A percentile compares a stretch with the other conserved stretches of the same genome.
These are phyloP conservation scores for Pipistrellus pipistrellus DNA, from an alignment of 2,797 vertebrate genomes.

Conservation along the genomic window DNA sequence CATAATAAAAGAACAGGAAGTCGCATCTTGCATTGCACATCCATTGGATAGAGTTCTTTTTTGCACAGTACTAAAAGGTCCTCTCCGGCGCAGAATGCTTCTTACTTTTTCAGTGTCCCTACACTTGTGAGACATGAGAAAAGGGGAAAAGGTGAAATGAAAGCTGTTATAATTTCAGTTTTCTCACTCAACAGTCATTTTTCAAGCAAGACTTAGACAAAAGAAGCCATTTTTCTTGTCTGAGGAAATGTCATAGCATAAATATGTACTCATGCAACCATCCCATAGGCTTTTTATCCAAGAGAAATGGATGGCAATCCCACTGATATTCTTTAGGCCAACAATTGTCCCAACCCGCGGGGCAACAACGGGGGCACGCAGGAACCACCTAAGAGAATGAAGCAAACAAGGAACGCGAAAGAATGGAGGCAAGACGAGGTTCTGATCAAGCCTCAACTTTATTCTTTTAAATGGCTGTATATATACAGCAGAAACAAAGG, in stretches of 20 bases:
- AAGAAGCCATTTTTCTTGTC: slow-evolving; percentile 65
- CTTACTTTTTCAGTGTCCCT: slow-evolving; percentile 20
- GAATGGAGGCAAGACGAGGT: too few species aligned
- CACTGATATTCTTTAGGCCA: slow-evolving; percentile 38
- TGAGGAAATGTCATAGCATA: slow-evolving; percentile 56
- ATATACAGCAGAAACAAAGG: too few species aligned
- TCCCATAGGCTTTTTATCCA: neutral
- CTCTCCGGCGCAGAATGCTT: neutral
- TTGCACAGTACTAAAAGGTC: slow-evolving; percentile 5
- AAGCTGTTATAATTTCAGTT: slow-evolving; percentile 63
- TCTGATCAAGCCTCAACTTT: too few species aligned
- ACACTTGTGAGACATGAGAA: neutral
- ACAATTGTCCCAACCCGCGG: too few species aligned
- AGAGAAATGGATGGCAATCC: neutral
- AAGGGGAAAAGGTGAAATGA: neutral
- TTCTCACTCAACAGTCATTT: slow-evolving; percentile 28
- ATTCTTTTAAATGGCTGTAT: too few species aligned
- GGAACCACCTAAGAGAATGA: too few species aligned
- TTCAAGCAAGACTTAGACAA: slow-evolving; percentile 38
- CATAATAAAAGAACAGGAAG: slow-evolving; percentile 1
- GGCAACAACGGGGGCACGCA: too few species aligned
- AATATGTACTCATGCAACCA: slow-evolving; percentile 19
- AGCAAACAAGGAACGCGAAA: too few species aligned
- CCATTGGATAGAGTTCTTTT: neutral
- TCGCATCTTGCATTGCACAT: neutral